A percentile compares a stretch with the other conserved stretches of the same genome.
phyloP scores from a whole-genome alignment of 2,113 vertebrate species.

The Podiceps cristatus region DNA sequence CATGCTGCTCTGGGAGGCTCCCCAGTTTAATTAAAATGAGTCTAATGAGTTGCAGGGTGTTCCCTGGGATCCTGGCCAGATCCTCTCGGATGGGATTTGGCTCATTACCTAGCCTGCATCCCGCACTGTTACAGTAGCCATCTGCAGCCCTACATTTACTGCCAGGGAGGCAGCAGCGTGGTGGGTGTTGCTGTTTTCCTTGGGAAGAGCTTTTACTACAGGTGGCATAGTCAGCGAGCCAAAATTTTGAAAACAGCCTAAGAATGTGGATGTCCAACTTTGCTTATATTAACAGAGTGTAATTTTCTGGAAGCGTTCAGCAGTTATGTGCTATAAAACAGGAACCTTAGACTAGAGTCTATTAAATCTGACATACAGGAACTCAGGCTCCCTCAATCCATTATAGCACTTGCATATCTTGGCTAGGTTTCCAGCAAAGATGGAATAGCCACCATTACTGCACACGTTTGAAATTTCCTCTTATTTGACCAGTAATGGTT shows the following conservation, averaged over 20 bases:
- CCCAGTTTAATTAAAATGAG: constrained; percentile 50
- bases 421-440: not conserved
- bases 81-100: not conserved
- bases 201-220: constrained; percentile 46
- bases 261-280: not conserved
- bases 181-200: constrained; percentile 63
- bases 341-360: not conserved
- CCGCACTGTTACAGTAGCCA: not conserved
- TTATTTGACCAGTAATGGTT: not conserved
- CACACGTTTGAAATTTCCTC: not conserved
- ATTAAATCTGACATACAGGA: not conserved
- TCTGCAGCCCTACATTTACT: constrained; percentile 24
- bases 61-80: constrained; percentile 52
- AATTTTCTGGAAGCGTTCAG: not conserved
- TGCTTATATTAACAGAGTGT: not conserved
- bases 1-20: constrained; percentile 23
- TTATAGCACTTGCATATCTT: not conserved
- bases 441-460: not conserved
- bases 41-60: constrained; percentile 52
- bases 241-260: constrained; percentile 12
- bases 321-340: not conserved
- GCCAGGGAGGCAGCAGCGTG: constrained; percentile 22
- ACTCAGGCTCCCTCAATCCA: not conserved
- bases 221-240: not conserved
- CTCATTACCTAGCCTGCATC: not conserved